Conservation (phyloP, 1,140 invertebrate genomes). For the Triops cancriformis region DNA sequence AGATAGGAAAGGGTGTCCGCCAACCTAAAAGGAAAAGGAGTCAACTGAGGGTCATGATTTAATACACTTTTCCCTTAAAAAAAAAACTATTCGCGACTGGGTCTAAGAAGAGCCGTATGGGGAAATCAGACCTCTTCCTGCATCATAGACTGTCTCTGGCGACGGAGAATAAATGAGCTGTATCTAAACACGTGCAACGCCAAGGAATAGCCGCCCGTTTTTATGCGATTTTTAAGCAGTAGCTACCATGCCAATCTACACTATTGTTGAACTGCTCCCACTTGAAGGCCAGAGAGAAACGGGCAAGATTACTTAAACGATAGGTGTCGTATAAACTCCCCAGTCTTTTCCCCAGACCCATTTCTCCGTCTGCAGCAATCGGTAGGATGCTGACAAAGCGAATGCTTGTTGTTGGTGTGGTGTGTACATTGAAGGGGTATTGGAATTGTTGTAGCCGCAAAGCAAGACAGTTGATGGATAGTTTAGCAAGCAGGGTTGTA, state of each 20-base stretch:
- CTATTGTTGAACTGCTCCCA: background rate
- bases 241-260: background rate
- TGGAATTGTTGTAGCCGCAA: background rate
- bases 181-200: background rate
- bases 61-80: background rate
- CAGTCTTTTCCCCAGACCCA: background rate
- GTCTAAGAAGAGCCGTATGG: background rate
- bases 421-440: background rate
- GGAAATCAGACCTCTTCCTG: background rate
- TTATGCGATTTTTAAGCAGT: background rate
- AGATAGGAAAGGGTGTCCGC: background rate
- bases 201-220: background rate
- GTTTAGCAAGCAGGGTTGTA: background rate
- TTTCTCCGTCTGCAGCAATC: background rate
- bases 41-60: no score
- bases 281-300: background rate
- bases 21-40: no score
- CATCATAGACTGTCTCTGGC: background rate
- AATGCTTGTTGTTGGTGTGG: background rate
- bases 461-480: background rate
- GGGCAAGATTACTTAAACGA: background rate
- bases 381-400: background rate
- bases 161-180: background rate
- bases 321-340: background rate
- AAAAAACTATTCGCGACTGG: background rate